Percentiles rank a stretch among this genome's conserved stretches.
Evolutionary conservation across 2,113 vertebrate species (phyloP).

Genomic region (Laterallus jamaicensis): DNA sequence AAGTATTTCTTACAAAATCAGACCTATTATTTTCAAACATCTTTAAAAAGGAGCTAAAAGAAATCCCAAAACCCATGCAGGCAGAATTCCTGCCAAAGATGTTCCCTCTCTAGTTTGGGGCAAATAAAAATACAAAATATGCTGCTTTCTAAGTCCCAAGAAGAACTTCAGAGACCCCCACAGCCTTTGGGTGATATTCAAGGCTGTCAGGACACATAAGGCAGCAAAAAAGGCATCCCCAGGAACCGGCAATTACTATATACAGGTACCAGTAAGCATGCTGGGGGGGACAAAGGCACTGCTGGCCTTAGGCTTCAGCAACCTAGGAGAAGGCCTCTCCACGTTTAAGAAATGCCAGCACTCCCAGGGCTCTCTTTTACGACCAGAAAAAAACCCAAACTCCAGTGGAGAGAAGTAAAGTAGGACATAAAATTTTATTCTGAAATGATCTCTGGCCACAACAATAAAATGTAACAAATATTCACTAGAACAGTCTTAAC

Average conservation of each 20-base stretch:
- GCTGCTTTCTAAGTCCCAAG: background rate
- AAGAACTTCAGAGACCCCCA: background rate
- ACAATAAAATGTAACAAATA: conserved; percentile 99
- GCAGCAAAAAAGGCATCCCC: background rate
- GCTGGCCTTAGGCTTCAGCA: background rate
- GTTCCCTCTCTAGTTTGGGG: background rate
- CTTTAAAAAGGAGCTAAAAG: background rate
- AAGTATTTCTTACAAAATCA: background rate
- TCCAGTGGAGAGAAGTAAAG: conserved; percentile 68
- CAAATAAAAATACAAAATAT: background rate
- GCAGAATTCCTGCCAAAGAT: background rate
- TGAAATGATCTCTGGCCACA: conserved; percentile 93
- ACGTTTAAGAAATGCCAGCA: background rate
- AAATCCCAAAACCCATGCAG: background rate
- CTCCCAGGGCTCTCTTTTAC: background rate
- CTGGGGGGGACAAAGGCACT: background rate
- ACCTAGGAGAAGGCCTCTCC: background rate
- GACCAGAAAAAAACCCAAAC: conserved; percentile 1
- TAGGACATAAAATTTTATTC: conserved; percentile 88
- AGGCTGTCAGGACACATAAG: background rate
- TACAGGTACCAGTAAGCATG: background rate
- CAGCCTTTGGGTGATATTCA: background rate
- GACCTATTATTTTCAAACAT: background rate
- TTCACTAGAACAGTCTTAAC: conserved; percentile 93
- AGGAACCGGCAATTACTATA: background rate